Evolutionary conservation across 2,888 invertebrate species (phyloP), one percentile per base, ranked within the genome.

Genomic region (Patella pellucida): DNA sequence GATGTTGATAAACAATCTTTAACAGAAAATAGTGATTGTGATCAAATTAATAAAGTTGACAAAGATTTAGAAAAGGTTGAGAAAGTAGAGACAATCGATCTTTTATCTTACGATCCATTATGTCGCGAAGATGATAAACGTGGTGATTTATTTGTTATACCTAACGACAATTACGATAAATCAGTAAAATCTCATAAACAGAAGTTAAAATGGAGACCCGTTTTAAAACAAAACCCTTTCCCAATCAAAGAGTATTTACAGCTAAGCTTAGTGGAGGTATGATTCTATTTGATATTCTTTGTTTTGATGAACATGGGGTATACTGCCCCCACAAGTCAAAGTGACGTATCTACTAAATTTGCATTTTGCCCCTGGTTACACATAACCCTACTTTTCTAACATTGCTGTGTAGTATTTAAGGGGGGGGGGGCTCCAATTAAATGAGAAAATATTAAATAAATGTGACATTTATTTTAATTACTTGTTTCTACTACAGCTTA

Each of bases 211-310:
- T 88, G 87, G 87, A 75, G 75, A 69, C 85, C 85, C 12, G 82
- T 83, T 9, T 19, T 84, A 54, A 88, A 87, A 71, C 78, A 75
- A 70, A 86, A 87, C 74, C 83, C 84, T 4, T 87, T 81, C 73
- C 82, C 78, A 4, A 70, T 84, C 9, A 76, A 78, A 52, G 88
- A 88, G 69, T 78, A 79, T 12, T 78, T 87, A 9, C 80, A 86
- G 68, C 72, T 88, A 9, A 83, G 79, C 41, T 76, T 84, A 62
- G 87, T 87, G 78, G 88, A 88, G 85, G 88, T 88, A 79, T 23
- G 50, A 1, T 14, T 52, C n/a, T 3, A 14, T 56, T 16, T 15
- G 0, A 62, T 7, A 19, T 19, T 62, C 62, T 62, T n/a, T 62
- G n/a, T n/a, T n/a, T n/a, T n/a, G n/a, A n/a, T n/a, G 62, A n/a